A percentile compares a stretch with the other conserved stretches of the same genome.
Conservation (phyloP, 2,113 vertebrate genomes). For the Poicephalus gulielmi region DNA sequence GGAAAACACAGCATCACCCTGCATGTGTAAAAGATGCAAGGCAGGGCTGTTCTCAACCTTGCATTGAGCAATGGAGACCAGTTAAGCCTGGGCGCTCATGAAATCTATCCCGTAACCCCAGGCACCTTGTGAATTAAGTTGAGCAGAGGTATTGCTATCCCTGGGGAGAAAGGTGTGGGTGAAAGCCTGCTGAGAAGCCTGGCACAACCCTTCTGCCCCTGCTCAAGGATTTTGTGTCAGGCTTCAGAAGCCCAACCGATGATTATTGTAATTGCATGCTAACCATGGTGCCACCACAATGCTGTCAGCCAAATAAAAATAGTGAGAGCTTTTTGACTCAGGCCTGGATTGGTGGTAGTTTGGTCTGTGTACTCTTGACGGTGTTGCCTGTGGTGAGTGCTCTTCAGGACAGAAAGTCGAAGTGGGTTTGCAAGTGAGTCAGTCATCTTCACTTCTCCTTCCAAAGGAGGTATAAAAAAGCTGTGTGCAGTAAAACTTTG, state of each 20-base stretch:
- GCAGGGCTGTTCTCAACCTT: neutral
- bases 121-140: neutral
- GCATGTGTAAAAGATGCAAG: neutral
- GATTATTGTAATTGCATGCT: neutral
- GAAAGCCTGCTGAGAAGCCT: neutral
- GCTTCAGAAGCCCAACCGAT: neutral
- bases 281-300: accelerated
- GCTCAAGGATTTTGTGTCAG: neutral
- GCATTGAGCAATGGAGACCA: neutral
- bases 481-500: neutral
- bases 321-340: neutral
- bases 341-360: neutral
- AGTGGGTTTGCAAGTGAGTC: neutral
- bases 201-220: neutral
- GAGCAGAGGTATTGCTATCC: neutral
- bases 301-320: neutral
- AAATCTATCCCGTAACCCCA: neutral
- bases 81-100: neutral
- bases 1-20: neutral
- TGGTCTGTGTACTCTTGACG: neutral
- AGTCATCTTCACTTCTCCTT: conserved; percentile 8
- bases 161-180: neutral
- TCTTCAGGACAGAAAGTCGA: conserved; percentile 31
- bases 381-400: neutral
- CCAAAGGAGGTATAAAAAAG: neutral